phyloP scores from a whole-genome alignment of 2,113 vertebrate species.

The Damaliscus lunatus region DNA sequence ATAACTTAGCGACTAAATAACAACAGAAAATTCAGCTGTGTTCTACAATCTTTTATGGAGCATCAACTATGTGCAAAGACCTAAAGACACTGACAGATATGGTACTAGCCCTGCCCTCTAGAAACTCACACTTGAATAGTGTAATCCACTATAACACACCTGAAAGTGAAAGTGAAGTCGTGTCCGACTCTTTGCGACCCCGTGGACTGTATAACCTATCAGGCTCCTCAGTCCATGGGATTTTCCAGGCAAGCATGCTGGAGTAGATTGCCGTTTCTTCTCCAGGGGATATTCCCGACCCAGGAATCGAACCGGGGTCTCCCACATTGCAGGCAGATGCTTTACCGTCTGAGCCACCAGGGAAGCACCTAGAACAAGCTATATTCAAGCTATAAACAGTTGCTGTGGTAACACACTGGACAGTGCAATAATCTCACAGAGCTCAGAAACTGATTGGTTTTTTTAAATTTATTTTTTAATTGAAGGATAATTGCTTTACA shows the following conservation, averaged over 20 bases:
- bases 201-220: too few species aligned
- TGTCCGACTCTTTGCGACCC: too few species aligned
- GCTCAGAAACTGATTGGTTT: not conserved
- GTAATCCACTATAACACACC: too few species aligned
- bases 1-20: not conserved
- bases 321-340: too few species aligned
- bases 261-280: too few species aligned
- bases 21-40: not conserved
- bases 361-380: not conserved
- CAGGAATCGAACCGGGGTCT: too few species aligned
- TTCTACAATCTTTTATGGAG: not conserved
- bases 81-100: not conserved
- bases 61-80: not conserved
- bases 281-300: too few species aligned
- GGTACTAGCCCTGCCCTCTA: not conserved
- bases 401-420: not conserved
- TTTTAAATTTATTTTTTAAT: not conserved
- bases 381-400: not conserved
- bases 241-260: too few species aligned
- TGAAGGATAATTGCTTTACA: not conserved
- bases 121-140: not conserved
- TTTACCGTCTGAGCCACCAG: too few species aligned
- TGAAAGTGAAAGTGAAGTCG: not conserved
- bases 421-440: not conserved
- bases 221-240: too few species aligned